Evolutionary conservation across 1,140 invertebrate genomes (phyloP).

Genomic region (Mercenaria mercenaria): DNA sequence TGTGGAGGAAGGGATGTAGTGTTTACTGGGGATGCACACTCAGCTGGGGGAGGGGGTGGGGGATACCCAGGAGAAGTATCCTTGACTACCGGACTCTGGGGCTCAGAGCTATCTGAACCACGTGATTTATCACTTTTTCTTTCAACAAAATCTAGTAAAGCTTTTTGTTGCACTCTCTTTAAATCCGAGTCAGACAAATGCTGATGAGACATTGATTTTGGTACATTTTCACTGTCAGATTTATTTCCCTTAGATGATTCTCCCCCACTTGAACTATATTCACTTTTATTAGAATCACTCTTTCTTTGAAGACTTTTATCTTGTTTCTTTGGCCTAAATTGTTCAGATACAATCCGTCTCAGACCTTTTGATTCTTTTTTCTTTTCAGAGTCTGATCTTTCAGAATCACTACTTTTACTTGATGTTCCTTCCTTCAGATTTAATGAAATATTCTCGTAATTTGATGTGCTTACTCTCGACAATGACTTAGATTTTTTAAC

Average conservation of each 20-base stretch:
- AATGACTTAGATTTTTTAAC: constrained; percentile 65
- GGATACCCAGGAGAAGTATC: constrained; percentile 17
- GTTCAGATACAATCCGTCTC: constrained; percentile 80
- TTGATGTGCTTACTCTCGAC: not conserved
- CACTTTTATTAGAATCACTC: constrained; percentile 57
- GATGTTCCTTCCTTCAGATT: not conserved
- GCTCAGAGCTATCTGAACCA: constrained; percentile 57
- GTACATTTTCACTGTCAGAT: constrained; percentile 50
- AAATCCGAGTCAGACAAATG: constrained; percentile 89
- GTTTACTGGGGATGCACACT: not conserved
- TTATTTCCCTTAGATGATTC: constrained; percentile 62
- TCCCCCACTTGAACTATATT: constrained; percentile 56
- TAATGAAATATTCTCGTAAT: constrained; percentile 49
- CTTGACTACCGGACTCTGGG: constrained; percentile 39
- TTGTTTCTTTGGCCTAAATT: constrained; percentile 75
- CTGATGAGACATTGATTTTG: constrained; percentile 29
- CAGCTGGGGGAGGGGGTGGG: constrained; percentile 34
- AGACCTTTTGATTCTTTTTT: constrained; percentile 62
- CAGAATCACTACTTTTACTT: not conserved
- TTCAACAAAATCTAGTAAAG: constrained; percentile 94
- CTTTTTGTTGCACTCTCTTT: constrained; percentile 94
- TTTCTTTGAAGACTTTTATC: constrained; percentile 58
- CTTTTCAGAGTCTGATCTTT: constrained; percentile 50
- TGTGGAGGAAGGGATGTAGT: constrained; percentile 28
- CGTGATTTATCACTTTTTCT: constrained; percentile 87